A percentile compares a stretch with the other conserved stretches of the same genome.
Conservation (phyloP, 2,888 invertebrate genomes). For the Eretmocerus hayati region DNA sequence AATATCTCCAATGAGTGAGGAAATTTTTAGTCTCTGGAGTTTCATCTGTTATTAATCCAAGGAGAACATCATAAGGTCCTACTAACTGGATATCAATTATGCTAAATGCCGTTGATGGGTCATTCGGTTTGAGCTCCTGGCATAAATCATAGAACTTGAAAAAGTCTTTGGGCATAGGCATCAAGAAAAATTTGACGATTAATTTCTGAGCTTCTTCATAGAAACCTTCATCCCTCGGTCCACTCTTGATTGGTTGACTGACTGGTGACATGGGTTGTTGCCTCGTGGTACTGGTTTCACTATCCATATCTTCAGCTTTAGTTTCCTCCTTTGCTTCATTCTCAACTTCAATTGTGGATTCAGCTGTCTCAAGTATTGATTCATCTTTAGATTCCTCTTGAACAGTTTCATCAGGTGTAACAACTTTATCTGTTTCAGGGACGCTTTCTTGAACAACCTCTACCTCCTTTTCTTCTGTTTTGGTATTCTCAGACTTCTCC, state of each 20-base stretch:
- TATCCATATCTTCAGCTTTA: not conserved
- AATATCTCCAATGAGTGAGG: conserved; percentile 82
- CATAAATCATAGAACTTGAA: conserved; percentile 78
- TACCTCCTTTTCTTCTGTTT: not conserved
- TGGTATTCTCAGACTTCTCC: not conserved
- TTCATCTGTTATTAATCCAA: conserved; percentile 53
- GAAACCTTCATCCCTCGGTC: not conserved
- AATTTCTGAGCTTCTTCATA: conserved; percentile 7
- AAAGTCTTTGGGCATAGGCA: conserved; percentile 87
- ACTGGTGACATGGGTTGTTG: not conserved
- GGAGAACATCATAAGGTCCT: conserved; percentile 81
- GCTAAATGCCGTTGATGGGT: conserved; percentile 59
- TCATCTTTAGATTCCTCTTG: not conserved
- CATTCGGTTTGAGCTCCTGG: conserved; percentile 50
- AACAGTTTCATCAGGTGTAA: not conserved
- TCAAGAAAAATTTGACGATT: conserved; percentile 53
- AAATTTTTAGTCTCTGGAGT: conserved; percentile 56
- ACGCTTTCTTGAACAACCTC: too few species aligned
- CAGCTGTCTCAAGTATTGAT: not conserved
- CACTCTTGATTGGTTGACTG: not conserved
- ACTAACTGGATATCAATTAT: conserved; percentile 66
- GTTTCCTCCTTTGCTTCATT: not conserved
- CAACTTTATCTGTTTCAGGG: too few species aligned
- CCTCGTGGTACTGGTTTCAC: not conserved
- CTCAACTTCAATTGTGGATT: not conserved